phyloP scores from a whole-genome alignment of 2,888 invertebrate species.

The Netelia inedita region DNA sequence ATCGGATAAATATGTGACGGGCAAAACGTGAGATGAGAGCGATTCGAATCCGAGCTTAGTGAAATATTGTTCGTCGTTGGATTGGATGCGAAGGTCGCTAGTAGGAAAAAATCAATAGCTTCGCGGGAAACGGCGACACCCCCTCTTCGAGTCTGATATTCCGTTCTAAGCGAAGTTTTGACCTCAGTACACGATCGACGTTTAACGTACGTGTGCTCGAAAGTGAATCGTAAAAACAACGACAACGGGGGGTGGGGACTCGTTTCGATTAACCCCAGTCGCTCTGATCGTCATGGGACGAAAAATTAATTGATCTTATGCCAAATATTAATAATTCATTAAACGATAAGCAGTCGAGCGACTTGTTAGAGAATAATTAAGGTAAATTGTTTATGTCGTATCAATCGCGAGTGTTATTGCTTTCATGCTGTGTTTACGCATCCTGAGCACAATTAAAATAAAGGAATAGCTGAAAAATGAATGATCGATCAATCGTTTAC shows the following conservation, averaged over 20 bases:
- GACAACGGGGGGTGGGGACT: conserved; percentile 12
- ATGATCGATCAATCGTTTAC: background rate
- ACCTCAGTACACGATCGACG: conserved; percentile 40
- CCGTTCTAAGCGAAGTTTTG: background rate
- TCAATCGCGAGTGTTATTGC: background rate
- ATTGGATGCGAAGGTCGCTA: conserved; percentile 55
- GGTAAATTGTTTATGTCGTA: conserved; percentile 33
- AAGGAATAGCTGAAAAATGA: background rate
- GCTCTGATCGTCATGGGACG: conserved; percentile 32
- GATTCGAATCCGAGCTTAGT: conserved; percentile 20
- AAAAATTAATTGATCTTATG: conserved; percentile 30
- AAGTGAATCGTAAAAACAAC: background rate
- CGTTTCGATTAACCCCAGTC: background rate
- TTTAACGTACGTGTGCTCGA: conserved; percentile 42
- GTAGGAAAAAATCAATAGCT: conserved; percentile 67
- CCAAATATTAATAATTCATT: conserved; percentile 43
- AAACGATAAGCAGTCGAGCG: background rate
- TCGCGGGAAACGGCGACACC: conserved; percentile 34
- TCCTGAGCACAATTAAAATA: background rate
- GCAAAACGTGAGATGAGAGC: background rate
- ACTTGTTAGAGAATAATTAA: conserved; percentile 28
- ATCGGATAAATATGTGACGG: background rate
- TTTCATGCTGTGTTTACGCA: background rate
- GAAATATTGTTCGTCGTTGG: background rate
- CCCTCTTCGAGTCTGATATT: background rate